phyloP scores from a whole-genome alignment of 2,888 invertebrate species.

The Morinoia aosen region DNA sequence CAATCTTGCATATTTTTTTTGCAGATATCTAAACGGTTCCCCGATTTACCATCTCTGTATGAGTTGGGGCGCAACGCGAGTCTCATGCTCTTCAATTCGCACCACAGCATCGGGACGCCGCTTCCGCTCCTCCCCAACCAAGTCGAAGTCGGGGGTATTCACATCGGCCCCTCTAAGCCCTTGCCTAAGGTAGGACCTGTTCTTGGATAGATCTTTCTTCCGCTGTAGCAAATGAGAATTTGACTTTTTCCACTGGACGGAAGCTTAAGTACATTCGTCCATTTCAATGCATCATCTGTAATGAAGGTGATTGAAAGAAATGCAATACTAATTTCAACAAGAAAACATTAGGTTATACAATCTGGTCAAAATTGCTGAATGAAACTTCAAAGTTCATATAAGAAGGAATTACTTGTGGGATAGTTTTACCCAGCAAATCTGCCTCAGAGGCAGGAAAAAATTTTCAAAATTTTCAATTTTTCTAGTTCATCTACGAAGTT shows the following conservation, averaged over 20 bases:
- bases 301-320: no score
- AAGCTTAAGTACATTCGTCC: background rate
- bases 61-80: constrained; percentile 73
- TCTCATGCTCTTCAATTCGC: constrained; percentile 74
- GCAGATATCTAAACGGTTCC: constrained; percentile 54
- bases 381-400: no score
- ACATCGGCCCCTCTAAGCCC: constrained; percentile 72
- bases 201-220: no score
- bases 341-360: no score
- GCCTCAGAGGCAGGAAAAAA: no score
- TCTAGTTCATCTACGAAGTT: no score
- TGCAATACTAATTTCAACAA: no score
- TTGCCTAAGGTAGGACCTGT: constrained; percentile 68
- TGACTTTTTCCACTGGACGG: background rate
- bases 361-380: no score
- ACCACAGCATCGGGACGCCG: constrained; percentile 74
- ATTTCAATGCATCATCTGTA: background rate
- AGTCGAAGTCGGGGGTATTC: constrained; percentile 79
- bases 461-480: no score
- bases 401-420: no score
- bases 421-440: no score
- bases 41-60: constrained; percentile 65
- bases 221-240: background rate
- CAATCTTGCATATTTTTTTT: constrained; percentile 63
- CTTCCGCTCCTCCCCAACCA: constrained; percentile 76